Percentiles rank a stretch among this genome's conserved stretches.
These are phyloP conservation scores for Papilio demoleus DNA, from an alignment of 2,888 invertebrate genomes.

Conservation along the genomic window DNA sequence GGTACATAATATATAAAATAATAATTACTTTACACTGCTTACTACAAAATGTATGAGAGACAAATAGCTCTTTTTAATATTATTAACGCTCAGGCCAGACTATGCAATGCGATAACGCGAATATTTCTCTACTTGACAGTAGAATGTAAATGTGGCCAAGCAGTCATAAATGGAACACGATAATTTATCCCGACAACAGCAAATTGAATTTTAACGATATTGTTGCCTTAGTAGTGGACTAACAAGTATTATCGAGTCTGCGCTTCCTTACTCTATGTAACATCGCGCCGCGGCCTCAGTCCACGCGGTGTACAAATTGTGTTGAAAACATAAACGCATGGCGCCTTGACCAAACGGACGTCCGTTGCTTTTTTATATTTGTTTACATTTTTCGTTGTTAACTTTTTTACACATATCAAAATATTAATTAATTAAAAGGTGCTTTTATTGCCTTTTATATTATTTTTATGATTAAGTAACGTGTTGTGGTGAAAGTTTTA, in stretches of 20 bases:
- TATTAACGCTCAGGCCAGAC: too few species aligned
- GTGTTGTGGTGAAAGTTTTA: constrained; percentile 46
- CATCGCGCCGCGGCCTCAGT: constrained; percentile 40
- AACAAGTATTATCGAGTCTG: constrained; percentile 12
- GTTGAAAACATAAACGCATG: constrained; percentile 55
- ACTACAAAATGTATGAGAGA: too few species aligned
- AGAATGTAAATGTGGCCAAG: too few species aligned
- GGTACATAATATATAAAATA: too few species aligned
- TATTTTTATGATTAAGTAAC: constrained; percentile 45
- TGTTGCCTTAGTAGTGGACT: too few species aligned
- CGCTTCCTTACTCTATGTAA: constrained; percentile 32
- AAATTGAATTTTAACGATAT: too few species aligned
- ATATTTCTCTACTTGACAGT: too few species aligned
- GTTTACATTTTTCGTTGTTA: constrained; percentile 45
- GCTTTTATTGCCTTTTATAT: constrained; percentile 49
- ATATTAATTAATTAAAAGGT: constrained; percentile 43
- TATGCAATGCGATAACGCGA: too few species aligned
- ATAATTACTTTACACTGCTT: too few species aligned
- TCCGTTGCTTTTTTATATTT: constrained; percentile 43
- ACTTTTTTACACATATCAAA: constrained; percentile 41
- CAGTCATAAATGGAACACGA: too few species aligned
- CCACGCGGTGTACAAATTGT: constrained; percentile 32
- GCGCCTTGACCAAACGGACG: constrained; percentile 55
- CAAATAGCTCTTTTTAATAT: too few species aligned
- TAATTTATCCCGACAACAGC: too few species aligned